phyloP scores from a whole-genome alignment of 1,140 invertebrate genomes.

The Acromyrmex heyeri region DNA sequence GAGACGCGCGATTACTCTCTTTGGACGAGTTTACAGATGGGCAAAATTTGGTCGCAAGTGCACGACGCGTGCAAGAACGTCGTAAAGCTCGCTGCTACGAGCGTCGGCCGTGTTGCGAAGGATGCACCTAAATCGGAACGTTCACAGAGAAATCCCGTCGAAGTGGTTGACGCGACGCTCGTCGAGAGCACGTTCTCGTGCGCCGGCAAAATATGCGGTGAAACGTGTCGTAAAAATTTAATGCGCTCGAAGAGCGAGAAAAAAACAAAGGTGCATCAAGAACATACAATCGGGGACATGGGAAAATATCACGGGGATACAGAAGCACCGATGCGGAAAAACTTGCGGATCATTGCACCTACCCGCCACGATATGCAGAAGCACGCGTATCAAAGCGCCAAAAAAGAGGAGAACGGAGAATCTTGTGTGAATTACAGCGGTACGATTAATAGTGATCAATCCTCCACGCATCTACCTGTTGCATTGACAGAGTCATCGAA shows the following conservation, averaged over 20 bases:
- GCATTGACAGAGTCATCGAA: slow-evolving; percentile 35
- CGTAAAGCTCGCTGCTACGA: slow-evolving; percentile 34
- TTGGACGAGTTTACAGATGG: slow-evolving; percentile 51
- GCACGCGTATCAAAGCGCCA: not conserved
- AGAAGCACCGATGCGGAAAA: not conserved
- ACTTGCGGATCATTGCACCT: not conserved
- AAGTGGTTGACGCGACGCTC: slow-evolving; percentile 44
- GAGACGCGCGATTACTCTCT: slow-evolving; percentile 53
- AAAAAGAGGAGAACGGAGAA: not conserved
- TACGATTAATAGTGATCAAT: slow-evolving; percentile 55
- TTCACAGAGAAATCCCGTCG: slow-evolving; percentile 40
- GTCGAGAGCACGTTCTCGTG: slow-evolving; percentile 11
- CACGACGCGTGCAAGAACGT: slow-evolving; percentile 64
- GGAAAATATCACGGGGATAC: slow-evolving; percentile 6
- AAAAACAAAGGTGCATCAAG: not conserved
- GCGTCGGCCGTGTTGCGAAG: slow-evolving; percentile 48
- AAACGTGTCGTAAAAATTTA: slow-evolving; percentile 38
- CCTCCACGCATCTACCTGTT: slow-evolving; percentile 43
- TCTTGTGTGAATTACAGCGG: slow-evolving; percentile 8
- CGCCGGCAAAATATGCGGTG: slow-evolving; percentile 34
- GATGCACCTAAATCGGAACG: slow-evolving; percentile 52
- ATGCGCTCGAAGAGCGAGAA: not conserved
- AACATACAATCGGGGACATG: slow-evolving; percentile 20
- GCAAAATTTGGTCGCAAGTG: slow-evolving; percentile 63
- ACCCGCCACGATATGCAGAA: not conserved